Percentiles rank a stretch among this genome's conserved stretches.
Conservation (phyloP, 1,140 invertebrate species). For the Drosophila orena region DNA sequence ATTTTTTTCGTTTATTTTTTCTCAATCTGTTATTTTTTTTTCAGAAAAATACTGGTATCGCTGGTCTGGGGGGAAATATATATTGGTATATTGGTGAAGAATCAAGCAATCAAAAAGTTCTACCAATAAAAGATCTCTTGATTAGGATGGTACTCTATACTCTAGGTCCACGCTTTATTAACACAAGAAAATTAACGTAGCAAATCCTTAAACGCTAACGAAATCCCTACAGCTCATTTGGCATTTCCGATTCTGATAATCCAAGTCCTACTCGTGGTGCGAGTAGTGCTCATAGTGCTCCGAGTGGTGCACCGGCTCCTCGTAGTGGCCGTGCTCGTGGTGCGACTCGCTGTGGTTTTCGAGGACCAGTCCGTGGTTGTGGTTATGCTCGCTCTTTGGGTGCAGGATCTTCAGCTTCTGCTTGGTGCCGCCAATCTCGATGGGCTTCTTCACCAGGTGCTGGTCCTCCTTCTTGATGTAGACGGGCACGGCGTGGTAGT, state of each 20-base stretch:
- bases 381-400: conserved; percentile 86
- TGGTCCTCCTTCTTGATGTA: conserved; percentile 88
- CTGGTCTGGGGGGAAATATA: too few relatives aligned
- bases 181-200: conserved; percentile 28
- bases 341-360: conserved; percentile 87
- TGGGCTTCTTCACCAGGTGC: conserved; percentile 87
- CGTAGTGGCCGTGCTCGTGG: conserved; percentile 85
- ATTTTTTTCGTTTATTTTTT: too few relatives aligned
- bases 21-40: too few relatives aligned
- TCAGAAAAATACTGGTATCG: too few relatives aligned
- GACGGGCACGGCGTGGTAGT: conserved; percentile 88
- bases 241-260: conserved; percentile 15
- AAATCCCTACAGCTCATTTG: conserved; percentile 59
- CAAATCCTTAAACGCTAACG: conserved; percentile 35
- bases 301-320: conserved; percentile 76
- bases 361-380: conserved; percentile 86
- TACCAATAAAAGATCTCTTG: neutral
- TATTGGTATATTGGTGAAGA: too few relatives aligned
- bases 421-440: conserved; percentile 87
- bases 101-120: neutral
- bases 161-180: conserved; percentile 53
- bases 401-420: conserved; percentile 87
- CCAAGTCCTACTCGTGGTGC: conserved; percentile 62
- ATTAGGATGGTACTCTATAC: conserved; percentile 7
- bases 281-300: conserved; percentile 79